Evolutionary conservation across 2,888 invertebrate genomes (phyloP).

Genomic region (Imbricaverruca yamaguchii): DNA sequence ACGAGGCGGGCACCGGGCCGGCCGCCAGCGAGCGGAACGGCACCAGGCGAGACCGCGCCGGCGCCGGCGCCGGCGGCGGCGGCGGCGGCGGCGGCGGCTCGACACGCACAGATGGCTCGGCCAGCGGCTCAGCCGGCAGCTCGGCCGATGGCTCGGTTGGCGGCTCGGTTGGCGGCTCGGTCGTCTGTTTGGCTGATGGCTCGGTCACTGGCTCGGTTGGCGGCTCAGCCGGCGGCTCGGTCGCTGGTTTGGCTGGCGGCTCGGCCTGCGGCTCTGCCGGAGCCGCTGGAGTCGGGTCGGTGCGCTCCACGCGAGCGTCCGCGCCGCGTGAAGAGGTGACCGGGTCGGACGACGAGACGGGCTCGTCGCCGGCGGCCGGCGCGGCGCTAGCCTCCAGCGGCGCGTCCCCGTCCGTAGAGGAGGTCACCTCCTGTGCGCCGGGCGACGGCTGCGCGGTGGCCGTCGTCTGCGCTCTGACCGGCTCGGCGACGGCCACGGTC

Average conservation of each 20-base stretch:
- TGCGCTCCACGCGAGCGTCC: not conserved
- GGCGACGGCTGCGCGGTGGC: not conserved
- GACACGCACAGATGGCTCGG: too few species aligned
- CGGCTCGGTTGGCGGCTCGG: too few species aligned
- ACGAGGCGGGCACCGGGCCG: not conserved
- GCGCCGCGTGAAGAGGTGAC: not conserved
- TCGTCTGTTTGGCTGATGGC: too few species aligned
- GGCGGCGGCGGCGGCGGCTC: not conserved
- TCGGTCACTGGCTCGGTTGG: too few species aligned
- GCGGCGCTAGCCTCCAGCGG: not conserved
- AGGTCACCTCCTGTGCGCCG: conserved; percentile 7
- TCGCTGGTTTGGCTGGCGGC: not conserved
- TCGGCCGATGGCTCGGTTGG: too few species aligned
- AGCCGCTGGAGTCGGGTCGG: too few species aligned
- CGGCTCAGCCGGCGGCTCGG: not conserved
- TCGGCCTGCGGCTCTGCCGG: not conserved
- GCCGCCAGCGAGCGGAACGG: not conserved
- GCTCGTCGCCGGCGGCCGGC: not conserved
- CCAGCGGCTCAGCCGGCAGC: too few species aligned
- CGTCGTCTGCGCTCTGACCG: not conserved
- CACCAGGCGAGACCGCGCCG: not conserved
- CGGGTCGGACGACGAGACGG: conserved; percentile 10
- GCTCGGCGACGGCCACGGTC: not conserved
- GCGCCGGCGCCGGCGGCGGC: not conserved
- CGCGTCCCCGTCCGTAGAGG: conserved; percentile 1